phyloP scores from a whole-genome alignment of 2,888 invertebrate species.

The Tillus elongatus region DNA sequence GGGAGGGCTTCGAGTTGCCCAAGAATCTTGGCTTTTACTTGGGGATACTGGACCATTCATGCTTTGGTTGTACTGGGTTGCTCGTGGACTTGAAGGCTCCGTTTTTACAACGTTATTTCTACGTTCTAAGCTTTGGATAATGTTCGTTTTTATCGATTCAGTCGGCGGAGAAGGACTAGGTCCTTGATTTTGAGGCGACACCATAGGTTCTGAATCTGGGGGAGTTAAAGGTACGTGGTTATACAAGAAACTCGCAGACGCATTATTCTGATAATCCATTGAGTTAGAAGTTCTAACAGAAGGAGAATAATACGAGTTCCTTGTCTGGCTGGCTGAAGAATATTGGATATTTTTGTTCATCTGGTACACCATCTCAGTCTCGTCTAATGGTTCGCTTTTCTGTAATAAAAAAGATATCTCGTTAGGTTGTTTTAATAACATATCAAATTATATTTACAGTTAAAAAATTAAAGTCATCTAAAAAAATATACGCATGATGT shows the following conservation, averaged over 20 bases:
- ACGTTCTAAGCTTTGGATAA: conserved; percentile 18
- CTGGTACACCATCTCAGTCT: conserved; percentile 46
- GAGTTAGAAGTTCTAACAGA: neutral
- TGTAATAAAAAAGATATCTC: conserved; percentile 30
- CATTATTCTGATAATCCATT: neutral
- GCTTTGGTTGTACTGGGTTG: conserved; percentile 4
- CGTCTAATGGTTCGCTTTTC: conserved; percentile 48
- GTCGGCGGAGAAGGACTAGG: neutral
- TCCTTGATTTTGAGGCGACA: conserved; percentile 21
- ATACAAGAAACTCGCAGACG: neutral
- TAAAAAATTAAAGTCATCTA: no score
- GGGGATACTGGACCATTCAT: neutral
- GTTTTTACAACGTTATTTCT: conserved; percentile 31
- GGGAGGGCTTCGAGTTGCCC: neutral
- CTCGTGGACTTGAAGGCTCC: conserved; percentile 25
- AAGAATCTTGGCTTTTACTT: neutral
- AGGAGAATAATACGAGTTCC: no score
- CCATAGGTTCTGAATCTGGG: conserved; percentile 46
- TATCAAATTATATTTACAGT: no score
- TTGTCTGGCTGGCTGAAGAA: no score
- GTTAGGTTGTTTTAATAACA: neutral
- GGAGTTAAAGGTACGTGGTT: conserved; percentile 47
- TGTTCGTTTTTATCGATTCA: conserved; percentile 18
- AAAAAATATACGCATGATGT: no score
- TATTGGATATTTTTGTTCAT: no score